Percentiles rank a stretch among this genome's conserved stretches.
phyloP scores from a whole-genome alignment of 2,888 invertebrate genomes.

The Lymantria monacha region DNA sequence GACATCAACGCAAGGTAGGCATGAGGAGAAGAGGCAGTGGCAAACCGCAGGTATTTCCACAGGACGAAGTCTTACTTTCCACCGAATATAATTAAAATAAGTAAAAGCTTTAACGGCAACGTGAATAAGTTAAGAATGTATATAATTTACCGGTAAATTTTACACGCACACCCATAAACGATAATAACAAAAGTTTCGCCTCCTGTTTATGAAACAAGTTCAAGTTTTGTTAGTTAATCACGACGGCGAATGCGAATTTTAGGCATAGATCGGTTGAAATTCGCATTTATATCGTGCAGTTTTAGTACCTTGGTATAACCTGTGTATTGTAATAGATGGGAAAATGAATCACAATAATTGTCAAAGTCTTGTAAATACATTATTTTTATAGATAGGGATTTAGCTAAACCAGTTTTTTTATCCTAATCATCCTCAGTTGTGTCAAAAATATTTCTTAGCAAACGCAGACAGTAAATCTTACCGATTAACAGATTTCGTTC shows the following conservation, averaged over 20 bases:
- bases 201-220: slow-evolving; percentile 48
- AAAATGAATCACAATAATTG: too few relatives aligned
- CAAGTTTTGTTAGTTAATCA: slow-evolving; percentile 65
- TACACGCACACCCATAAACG: slow-evolving; percentile 51
- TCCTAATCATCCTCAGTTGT: too few relatives aligned
- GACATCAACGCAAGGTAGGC: slow-evolving; percentile 10
- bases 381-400: too few relatives aligned
- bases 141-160: slow-evolving; percentile 58
- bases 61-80: slow-evolving; percentile 27
- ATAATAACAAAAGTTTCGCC: slow-evolving; percentile 62
- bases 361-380: too few relatives aligned
- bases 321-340: too few relatives aligned
- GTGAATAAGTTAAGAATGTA: slow-evolving; percentile 47
- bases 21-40: slow-evolving; percentile 10
- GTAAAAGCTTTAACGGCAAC: slow-evolving; percentile 31
- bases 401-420: too few relatives aligned
- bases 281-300: slow-evolving; percentile 12
- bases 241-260: slow-evolving; percentile 10
- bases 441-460: too few relatives aligned
- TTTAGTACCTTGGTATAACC: too few relatives aligned
- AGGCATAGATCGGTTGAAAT: slow-evolving; percentile 16
- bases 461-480: too few relatives aligned
- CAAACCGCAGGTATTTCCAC: slow-evolving; percentile 29
- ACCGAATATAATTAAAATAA: slow-evolving; percentile 31
- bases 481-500: too few relatives aligned